Base-by-base conservation (phyloP, 2,113 vertebrate species). In the Onychorhynchus coronatus region DNA sequence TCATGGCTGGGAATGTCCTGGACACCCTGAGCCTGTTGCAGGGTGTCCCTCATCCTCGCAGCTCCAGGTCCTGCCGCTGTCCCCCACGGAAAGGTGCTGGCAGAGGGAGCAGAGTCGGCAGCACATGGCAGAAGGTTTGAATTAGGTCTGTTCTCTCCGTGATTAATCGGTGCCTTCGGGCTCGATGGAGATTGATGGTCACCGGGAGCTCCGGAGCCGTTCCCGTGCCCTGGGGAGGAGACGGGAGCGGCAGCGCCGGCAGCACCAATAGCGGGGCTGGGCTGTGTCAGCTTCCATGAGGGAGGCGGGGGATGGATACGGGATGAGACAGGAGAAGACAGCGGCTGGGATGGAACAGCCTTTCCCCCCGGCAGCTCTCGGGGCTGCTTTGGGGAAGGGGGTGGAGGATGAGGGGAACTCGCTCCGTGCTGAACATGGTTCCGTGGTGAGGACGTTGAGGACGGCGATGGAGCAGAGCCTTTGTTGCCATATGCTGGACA, bases 1-100 rank as follows among this genome's bases (percentile, higher is more conserved):
- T 46, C 6, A 2, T 31, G 12, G 2, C 8, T 4, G 2, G 53
- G 59, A 50, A 15, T 2, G 16, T 39, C 37, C 20, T 2, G 0
- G 30, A 13, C 70, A 8, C 23, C 39, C 28, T 2, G 0, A 19
- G 4, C 30, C 47, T 5, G 0, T 22, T 4, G 21, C 27, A 20
- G 59, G 67, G 20, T 11, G 44, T 24, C 66, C 41, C 61, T 62
- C 20, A 0, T 20, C 33, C 2, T 35, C 21, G 0, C 2, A 7
- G 68, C 79, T 49, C 55, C 3, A 3, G 18, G 24, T 72, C 33
- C 52, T 18, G 50, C 33, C 0, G 21, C 81, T 47, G 44, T 13
- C 33, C 59, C 2, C 13, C 11, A 0, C 3, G 28, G 39, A 10
- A 35, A 6, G 9, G 8, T 24, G 17, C 59, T 23, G 62, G 68